Percentiles rank a stretch among this genome's conserved stretches.
These are phyloP conservation scores for Desmodus rotundus DNA, from an alignment of 2,113 vertebrate genomes.

Conservation along the genomic window DNA sequence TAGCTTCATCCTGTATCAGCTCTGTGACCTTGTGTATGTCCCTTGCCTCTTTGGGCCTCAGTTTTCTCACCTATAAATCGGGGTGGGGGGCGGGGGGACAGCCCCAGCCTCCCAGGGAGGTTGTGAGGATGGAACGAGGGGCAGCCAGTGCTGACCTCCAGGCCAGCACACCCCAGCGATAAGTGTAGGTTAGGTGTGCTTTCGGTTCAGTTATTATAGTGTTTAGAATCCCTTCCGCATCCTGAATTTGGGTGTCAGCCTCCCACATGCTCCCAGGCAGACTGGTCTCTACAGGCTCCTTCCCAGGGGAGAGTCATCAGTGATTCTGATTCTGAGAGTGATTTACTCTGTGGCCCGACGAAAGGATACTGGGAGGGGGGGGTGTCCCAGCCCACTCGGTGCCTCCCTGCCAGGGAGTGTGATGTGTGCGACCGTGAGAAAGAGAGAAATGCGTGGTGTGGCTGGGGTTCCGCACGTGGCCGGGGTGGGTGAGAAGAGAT, in stretches of 20 bases:
- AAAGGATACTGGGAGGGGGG: background rate
- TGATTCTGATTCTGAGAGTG: background rate
- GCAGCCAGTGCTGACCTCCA: background rate
- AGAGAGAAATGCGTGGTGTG: background rate
- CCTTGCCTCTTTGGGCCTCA: background rate
- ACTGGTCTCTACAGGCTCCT: background rate
- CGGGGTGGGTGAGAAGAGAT: background rate
- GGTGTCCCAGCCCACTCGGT: background rate
- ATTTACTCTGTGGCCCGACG: background rate
- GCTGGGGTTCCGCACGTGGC: background rate
- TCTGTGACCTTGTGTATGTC: background rate
- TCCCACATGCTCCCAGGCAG: background rate
- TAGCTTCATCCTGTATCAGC: background rate
- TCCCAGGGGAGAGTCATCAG: background rate
- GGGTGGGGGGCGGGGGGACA: too few species aligned
- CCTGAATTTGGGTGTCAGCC: background rate
- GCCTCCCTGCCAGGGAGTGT: background rate
- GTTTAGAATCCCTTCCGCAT: background rate
- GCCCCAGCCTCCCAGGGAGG: background rate
- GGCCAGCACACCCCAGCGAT: background rate
- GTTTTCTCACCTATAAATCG: background rate
- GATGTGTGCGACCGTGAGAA: background rate
- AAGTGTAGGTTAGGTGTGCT: rapidly evolving
- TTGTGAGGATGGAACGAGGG: background rate
- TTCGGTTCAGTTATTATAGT: background rate